phyloP scores from a whole-genome alignment of 2,797 vertebrate species.

The Sebastes goodei region DNA sequence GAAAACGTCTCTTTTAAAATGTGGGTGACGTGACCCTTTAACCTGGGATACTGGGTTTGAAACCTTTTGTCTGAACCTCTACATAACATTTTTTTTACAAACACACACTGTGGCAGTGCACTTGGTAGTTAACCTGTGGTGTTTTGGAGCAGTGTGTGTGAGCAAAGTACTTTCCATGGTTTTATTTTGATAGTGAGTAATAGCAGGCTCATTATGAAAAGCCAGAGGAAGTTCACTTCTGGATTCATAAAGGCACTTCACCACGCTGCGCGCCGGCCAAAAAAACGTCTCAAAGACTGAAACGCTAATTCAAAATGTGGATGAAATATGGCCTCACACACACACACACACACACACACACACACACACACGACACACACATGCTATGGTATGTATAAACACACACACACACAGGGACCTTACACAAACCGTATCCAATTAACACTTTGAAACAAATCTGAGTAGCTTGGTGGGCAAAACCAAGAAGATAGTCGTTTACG shows the following conservation, averaged over 20 bases:
- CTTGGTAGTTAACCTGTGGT: constrained; percentile 50
- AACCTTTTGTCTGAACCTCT: neutral
- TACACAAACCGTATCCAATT: constrained; percentile 54
- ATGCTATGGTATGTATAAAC: neutral
- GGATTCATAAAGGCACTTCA: constrained; percentile 74
- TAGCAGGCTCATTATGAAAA: constrained; percentile 73
- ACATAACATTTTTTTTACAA: neutral
- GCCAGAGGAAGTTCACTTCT: constrained; percentile 79
- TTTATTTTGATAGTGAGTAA: constrained; percentile 83
- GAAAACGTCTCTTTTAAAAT: neutral
- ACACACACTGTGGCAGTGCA: neutral
- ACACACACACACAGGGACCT: constrained; percentile 1
- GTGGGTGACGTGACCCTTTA: neutral
- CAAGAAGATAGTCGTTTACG: constrained; percentile 61
- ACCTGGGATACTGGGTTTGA: neutral
- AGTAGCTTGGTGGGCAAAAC: constrained; percentile 50
- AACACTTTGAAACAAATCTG: constrained; percentile 66
- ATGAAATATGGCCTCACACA: constrained; percentile 34
- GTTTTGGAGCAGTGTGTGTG: constrained; percentile 35
- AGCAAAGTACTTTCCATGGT: constrained; percentile 77
- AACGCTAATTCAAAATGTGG: constrained; percentile 27
- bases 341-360: neutral
- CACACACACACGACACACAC: constrained; percentile 2
- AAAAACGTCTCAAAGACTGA: constrained; percentile 32
- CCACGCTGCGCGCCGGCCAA: constrained; percentile 34